phyloP scores from a whole-genome alignment of 2,113 vertebrate species.

The Bubo blakistoni region DNA sequence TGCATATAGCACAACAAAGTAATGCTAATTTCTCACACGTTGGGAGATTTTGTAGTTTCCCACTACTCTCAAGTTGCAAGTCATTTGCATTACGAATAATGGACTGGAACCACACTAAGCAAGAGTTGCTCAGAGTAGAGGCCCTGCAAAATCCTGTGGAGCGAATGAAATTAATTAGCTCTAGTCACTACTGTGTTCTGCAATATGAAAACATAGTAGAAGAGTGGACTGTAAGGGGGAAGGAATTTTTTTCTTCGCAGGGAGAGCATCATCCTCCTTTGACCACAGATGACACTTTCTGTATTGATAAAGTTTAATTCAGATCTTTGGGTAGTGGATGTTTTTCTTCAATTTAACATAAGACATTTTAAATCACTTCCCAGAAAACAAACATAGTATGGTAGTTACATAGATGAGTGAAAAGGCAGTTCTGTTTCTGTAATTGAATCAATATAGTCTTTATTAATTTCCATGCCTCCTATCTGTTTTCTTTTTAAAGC shows the following conservation, averaged over 20 bases:
- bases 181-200: neutral
- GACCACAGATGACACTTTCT: neutral
- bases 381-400: constrained; percentile 2
- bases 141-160: neutral
- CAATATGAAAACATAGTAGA: neutral
- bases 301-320: constrained; percentile 28
- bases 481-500: constrained; percentile 33
- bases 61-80: constrained; percentile 19
- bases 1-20: constrained; percentile 11
- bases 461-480: constrained; percentile 39
- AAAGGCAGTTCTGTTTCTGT: neutral
- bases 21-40: constrained; percentile 53
- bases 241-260: neutral
- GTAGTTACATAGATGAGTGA: constrained; percentile 14
- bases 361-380: constrained; percentile 39
- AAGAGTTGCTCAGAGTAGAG: neutral
- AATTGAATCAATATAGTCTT: constrained; percentile 19
- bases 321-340: neutral
- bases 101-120: neutral
- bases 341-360: constrained; percentile 41
- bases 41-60: constrained; percentile 24
- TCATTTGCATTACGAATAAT: constrained; percentile 7
- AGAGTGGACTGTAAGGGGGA: neutral
- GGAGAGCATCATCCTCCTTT: neutral
- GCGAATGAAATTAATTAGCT: constrained; percentile 37